These are phyloP conservation scores for Camponotus fellah DNA, from an alignment of 2,888 invertebrate genomes.

Conservation along the genomic window DNA sequence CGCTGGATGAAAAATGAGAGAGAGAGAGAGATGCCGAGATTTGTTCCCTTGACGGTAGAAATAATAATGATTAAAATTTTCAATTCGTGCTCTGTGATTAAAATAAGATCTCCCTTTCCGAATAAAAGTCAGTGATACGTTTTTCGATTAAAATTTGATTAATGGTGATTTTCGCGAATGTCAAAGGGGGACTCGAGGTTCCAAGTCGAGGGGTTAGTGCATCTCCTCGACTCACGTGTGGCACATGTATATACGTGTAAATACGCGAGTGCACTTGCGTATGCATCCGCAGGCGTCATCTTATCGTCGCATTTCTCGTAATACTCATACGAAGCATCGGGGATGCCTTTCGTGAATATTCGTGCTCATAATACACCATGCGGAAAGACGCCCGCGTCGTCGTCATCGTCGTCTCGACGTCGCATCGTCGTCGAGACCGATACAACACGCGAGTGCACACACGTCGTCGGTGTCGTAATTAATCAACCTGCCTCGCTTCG, in stretches of 20 bases:
- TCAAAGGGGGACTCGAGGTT: not conserved
- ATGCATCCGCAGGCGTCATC: constrained; percentile 41
- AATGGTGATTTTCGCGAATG: not conserved
- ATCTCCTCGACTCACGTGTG: not conserved
- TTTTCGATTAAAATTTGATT: not conserved
- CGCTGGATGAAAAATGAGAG: constrained; percentile 1
- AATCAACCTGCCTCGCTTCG: constrained; percentile 46
- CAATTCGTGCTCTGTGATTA: not conserved
- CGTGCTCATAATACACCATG: constrained; percentile 58
- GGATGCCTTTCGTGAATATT: constrained; percentile 58
- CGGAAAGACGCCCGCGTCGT: constrained; percentile 56
- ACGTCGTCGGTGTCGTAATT: constrained; percentile 41
- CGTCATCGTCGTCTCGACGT: constrained; percentile 27
- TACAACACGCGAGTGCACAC: constrained; percentile 16
- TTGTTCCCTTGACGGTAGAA: not conserved
- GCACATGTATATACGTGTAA: not conserved
- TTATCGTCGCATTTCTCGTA: constrained; percentile 42
- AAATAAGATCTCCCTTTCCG: not conserved
- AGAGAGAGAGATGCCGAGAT: not conserved
- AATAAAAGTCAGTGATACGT: not conserved
- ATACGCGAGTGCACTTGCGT: not conserved
- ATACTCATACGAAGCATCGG: constrained; percentile 33
- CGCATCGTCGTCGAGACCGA: constrained; percentile 29
- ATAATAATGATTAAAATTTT: not conserved
- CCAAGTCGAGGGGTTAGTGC: not conserved